A percentile compares a stretch with the other conserved stretches of the same genome.
These are phyloP conservation scores for Disparrhopalites patrizii DNA, from an alignment of 2,888 invertebrate species.

Conservation along the genomic window DNA sequence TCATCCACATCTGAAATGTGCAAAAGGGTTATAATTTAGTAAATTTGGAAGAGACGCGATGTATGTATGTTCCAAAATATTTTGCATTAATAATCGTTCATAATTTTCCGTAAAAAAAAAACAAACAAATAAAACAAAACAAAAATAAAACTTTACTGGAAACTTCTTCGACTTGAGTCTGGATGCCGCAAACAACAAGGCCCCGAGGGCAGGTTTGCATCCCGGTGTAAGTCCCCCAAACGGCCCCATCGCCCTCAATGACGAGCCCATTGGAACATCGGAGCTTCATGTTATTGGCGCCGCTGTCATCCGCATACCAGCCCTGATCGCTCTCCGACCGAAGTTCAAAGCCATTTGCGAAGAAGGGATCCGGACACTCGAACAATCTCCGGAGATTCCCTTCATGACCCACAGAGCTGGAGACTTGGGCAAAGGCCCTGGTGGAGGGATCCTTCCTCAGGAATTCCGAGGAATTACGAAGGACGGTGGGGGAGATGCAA, in stretches of 20 bases:
- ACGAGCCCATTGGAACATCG: constrained; percentile 12
- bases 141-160: neutral
- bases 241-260: constrained; percentile 31
- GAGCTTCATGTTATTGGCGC: constrained; percentile 23
- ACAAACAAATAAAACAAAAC: neutral
- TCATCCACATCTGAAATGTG: constrained; percentile 12
- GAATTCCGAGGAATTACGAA: constrained; percentile 7
- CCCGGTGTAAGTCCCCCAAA: constrained; percentile 40
- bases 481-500: constrained; percentile 3
- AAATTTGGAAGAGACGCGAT: no score
- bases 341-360: constrained; percentile 42
- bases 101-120: neutral
- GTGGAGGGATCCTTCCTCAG: neutral
- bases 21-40: neutral
- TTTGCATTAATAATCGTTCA: no score
- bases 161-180: constrained; percentile 37
- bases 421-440: neutral
- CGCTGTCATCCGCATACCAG: constrained; percentile 31
- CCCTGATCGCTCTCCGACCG: constrained; percentile 35
- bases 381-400: constrained; percentile 36
- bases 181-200: constrained; percentile 34
- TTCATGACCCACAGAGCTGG: constrained; percentile 37
- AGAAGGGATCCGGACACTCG: constrained; percentile 34
- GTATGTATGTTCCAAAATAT: no score
- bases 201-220: constrained; percentile 34